Percentiles rank a stretch among this genome's conserved stretches.
Conservation (phyloP, 2,113 vertebrate species). For the Istiophorus platypterus region DNA sequence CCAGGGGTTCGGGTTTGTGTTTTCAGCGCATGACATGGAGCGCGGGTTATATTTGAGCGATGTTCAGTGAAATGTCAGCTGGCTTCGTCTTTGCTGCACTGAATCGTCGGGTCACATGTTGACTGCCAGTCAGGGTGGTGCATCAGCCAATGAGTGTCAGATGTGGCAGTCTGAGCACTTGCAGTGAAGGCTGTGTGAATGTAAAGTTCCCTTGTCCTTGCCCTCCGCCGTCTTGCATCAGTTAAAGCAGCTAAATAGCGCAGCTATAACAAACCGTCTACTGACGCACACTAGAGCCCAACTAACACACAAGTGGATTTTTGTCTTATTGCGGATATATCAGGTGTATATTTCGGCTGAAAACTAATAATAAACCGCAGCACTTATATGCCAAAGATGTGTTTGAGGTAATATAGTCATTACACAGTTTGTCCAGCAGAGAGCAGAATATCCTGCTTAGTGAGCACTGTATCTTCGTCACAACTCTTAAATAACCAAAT, state of each 20-base stretch:
- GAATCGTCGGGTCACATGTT: constrained; percentile 4
- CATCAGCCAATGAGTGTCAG: constrained; percentile 19
- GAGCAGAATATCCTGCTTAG: neutral
- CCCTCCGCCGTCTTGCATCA: constrained; percentile 11
- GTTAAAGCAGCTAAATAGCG: constrained; percentile 26
- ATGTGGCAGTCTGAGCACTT: constrained; percentile 46
- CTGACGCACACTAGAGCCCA: neutral
- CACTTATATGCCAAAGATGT: constrained; percentile 34
- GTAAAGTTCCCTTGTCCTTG: neutral
- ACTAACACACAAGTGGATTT: neutral
- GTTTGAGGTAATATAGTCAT: neutral
- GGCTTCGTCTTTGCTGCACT: constrained; percentile 53
- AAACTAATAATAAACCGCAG: neutral
- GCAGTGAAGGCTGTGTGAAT: constrained; percentile 41
- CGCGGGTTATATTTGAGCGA: constrained; percentile 19
- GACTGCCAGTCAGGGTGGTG: constrained; percentile 23
- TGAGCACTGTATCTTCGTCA: neutral
- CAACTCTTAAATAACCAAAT: neutral
- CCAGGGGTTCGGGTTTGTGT: neutral
- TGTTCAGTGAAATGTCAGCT: constrained; percentile 28
- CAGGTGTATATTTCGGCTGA: neutral
- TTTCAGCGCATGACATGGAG: constrained; percentile 8
- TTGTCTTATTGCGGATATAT: neutral
- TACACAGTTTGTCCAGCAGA: neutral
- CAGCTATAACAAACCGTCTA: neutral